Evolutionary conservation across 2,113 vertebrate genomes (phyloP), one percentile per base, ranked within the genome.

Genomic region (Micronycteris hirsuta): DNA sequence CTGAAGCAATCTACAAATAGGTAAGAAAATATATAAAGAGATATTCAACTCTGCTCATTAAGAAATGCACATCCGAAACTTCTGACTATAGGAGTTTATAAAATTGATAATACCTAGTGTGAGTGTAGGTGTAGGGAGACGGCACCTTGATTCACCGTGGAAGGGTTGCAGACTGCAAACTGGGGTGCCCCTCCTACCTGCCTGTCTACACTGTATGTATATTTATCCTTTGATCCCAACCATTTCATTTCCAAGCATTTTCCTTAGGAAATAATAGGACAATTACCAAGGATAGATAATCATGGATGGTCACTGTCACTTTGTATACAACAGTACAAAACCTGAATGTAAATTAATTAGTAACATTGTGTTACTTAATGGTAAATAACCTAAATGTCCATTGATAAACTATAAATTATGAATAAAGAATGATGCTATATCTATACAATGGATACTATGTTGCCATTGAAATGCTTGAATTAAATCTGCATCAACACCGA

Each of bases 1-100:
- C 17, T 73, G 84, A 68, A 94, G 67, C 61, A 80, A 87, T 78
- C 52, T 92, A 91, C n/a, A 76, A 96, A 91, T 63, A 91, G 45
- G 52, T 49, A 92, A 77, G 33, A 52, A 86, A 52, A 84, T 49
- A 38, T 47, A 65, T 49, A 43, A 65, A 80, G 74, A 83, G 38
- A 71, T 73, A 92, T 6, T 45, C 61, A 71, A 58, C 11, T 38
- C 63, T 90, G 89, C 47, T 45, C 65, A 91, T 68, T 86, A 67
- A 82, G 84, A 76, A 76, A 89, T 65, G 43, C 65, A 63, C 31
- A 76, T 86, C 26, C 54, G 47, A 91, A 93, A 63, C 28, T 80
- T 94, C 74, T 70, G 24, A 63, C 54, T 56, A 41, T 1, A 82
- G 78, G 13, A 65, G 20, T 74, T 94, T 86, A 33, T 70, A 74